phyloP scores from a whole-genome alignment of 2,797 vertebrate species.

The Manis javanica region DNA sequence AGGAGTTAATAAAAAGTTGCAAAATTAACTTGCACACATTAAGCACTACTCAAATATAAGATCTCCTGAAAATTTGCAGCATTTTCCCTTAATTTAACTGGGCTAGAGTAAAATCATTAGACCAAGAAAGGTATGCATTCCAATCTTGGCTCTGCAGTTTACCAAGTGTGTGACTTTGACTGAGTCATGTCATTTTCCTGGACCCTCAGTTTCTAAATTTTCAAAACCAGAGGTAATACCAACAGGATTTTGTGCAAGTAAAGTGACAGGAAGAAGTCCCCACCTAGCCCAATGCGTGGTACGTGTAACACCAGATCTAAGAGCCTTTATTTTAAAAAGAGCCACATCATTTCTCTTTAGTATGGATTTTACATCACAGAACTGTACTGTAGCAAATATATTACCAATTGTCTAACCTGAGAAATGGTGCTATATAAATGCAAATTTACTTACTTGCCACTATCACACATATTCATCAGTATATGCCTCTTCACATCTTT shows the following conservation, averaged over 20 bases:
- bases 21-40: conserved; percentile 1
- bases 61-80: not conserved
- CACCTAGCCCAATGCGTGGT: not conserved
- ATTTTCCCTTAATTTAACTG: conserved; percentile 3
- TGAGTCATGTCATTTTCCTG: not conserved
- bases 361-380: conserved; percentile 45
- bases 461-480: not conserved
- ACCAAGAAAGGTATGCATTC: not conserved
- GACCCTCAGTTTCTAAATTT: not conserved
- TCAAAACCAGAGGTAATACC: not conserved
- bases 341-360: not conserved
- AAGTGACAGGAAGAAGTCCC: not conserved
- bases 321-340: conserved; percentile 37
- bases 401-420: conserved; percentile 69
- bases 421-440: conserved; percentile 75
- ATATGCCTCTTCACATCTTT: not conserved
- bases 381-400: conserved; percentile 52
- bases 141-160: not conserved
- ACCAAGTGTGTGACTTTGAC: not conserved
- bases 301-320: not conserved
- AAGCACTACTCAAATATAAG: conserved; percentile 8
- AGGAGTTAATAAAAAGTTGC: not conserved
- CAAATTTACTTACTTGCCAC: conserved; percentile 15
- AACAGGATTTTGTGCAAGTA: not conserved
- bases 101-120: not conserved